A percentile compares a stretch with the other conserved stretches of the same genome.
Evolutionary conservation across 2,797 vertebrate species (phyloP).

Genomic region (Percopsis omiscomaycus): DNA sequence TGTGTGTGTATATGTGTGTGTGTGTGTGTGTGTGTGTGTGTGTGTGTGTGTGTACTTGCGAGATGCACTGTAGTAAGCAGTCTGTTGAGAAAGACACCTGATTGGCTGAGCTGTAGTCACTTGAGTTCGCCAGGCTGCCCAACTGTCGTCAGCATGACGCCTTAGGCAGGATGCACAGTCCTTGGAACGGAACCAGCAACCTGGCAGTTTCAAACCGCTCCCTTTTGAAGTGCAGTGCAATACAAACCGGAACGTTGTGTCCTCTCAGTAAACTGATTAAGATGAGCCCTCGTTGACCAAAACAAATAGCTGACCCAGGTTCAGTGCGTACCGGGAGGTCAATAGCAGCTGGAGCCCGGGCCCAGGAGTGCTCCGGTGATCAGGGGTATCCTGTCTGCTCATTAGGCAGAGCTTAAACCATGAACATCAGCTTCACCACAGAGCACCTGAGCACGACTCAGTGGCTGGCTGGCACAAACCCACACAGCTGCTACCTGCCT

Average conservation of each 20-base stretch:
- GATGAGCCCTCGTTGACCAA: neutral
- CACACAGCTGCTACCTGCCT: conserved; percentile 30
- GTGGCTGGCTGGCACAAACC: conserved; percentile 9
- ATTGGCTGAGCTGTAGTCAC: too few species aligned
- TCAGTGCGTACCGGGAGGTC: conserved; percentile 15
- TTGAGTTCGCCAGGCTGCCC: too few species aligned
- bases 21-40: neutral
- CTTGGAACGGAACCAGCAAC: too few species aligned
- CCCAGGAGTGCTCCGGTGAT: conserved; percentile 48
- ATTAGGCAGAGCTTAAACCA: conserved; percentile 61
- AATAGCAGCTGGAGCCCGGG: conserved; percentile 50
- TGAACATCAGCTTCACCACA: conserved; percentile 64
- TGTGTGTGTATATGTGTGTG: conserved; percentile 9
- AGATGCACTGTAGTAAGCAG: neutral
- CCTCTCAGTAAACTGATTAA: neutral
- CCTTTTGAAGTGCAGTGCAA: neutral
- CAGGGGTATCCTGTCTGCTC: conserved; percentile 64
- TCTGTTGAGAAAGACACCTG: too few species aligned
- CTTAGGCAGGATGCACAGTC: conserved; percentile 25
- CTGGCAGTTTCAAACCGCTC: too few species aligned
- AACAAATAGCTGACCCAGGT: conserved; percentile 2
- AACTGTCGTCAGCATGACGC: conserved; percentile 34
- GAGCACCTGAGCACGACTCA: conserved; percentile 70
- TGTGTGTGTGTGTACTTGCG: conserved; percentile 2
- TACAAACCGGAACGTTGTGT: conserved; percentile 11